Evolutionary conservation across 1,140 invertebrate species (phyloP), one percentile per base, ranked within the genome.

Genomic region (Trichonephila inaurata): DNA sequence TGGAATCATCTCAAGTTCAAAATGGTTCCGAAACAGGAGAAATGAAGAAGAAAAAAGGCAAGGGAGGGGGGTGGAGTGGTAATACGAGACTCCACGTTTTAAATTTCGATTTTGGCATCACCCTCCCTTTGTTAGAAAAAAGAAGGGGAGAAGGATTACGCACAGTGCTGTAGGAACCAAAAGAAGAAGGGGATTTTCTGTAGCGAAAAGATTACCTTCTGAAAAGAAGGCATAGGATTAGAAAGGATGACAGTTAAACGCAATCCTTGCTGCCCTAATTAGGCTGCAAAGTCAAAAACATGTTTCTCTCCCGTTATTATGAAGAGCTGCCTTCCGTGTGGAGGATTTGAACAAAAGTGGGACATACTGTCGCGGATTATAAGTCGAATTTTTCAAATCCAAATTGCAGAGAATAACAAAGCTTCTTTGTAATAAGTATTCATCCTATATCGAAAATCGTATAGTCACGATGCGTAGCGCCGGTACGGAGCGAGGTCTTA

Each of bases 151-250:
- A 64, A 64, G 66, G 82, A 85, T 87, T 87, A 87, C 33, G 64
- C 58, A 28, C 10, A 51, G n/a, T 51, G 7, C 51, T 0, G n/a
- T n/a, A 86, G 21, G 85, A 64, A 8, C 21, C 33, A 33, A 58
- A 87, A 58, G n/a, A 64, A 62, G 3, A 58, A 40, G 60, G 61
- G n/a, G 61, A 33, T 61, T 87, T 83, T 83, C 61, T 87, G 61
- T 87, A 87, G 64, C 61, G 61, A 87, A 87, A 87, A 87, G 85
- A 87, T 87, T 64, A 87, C 58, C 28, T 87, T 19, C 85, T n/a
- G 61, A 21, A 87, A 87, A 87, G 60, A 64, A 64, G 24, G 61
- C 14, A 87, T 19, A 16, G 85, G 85, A 87, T 87, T 87, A 87
- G 18, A 60, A 24, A n/a, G 28, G 61, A 62, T 7, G 58, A 60